Conservation (phyloP, 1,140 invertebrate species). For the Drosophila elegans region DNA sequence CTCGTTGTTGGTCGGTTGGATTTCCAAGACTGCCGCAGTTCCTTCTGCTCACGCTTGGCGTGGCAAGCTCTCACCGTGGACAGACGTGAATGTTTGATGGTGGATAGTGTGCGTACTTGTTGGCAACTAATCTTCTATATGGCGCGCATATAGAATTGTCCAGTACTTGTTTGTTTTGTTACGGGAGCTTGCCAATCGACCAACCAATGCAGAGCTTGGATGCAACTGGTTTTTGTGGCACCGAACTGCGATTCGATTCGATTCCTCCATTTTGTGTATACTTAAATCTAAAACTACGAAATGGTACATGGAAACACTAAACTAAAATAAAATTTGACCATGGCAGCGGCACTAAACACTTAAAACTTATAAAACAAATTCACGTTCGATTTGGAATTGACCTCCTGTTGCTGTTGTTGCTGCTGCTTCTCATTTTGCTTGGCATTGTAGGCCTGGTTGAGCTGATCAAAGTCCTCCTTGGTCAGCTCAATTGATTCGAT, state of each 20-base stretch:
- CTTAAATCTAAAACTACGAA: slow-evolving; percentile 46
- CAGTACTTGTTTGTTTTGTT: slow-evolving; percentile 16
- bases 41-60: slow-evolving; percentile 47
- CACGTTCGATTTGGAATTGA: slow-evolving; percentile 43
- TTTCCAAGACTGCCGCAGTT: slow-evolving; percentile 25
- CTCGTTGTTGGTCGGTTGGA: neutral
- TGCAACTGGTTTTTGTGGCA: neutral
- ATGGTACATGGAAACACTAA: slow-evolving; percentile 51
- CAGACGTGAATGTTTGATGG: slow-evolving; percentile 12
- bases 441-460: slow-evolving; percentile 52
- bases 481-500: slow-evolving; percentile 59
- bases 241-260: slow-evolving; percentile 9
- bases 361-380: slow-evolving; percentile 82
- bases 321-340: slow-evolving; percentile 72
- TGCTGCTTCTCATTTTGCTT: slow-evolving; percentile 34
- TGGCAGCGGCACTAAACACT: slow-evolving; percentile 67
- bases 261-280: slow-evolving; percentile 1
- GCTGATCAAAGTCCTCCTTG: slow-evolving; percentile 55
- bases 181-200: slow-evolving; percentile 16
- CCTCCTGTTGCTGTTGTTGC: slow-evolving; percentile 6
- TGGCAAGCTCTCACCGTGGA: slow-evolving; percentile 44
- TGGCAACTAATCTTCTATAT: slow-evolving; percentile 57
- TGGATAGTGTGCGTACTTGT: slow-evolving; percentile 21
- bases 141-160: slow-evolving; percentile 66
- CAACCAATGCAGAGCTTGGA: neutral